Percentiles rank a stretch among this genome's conserved stretches.
These are phyloP conservation scores for Glossophaga mutica DNA, from an alignment of 2,797 vertebrate species.

Conservation along the genomic window DNA sequence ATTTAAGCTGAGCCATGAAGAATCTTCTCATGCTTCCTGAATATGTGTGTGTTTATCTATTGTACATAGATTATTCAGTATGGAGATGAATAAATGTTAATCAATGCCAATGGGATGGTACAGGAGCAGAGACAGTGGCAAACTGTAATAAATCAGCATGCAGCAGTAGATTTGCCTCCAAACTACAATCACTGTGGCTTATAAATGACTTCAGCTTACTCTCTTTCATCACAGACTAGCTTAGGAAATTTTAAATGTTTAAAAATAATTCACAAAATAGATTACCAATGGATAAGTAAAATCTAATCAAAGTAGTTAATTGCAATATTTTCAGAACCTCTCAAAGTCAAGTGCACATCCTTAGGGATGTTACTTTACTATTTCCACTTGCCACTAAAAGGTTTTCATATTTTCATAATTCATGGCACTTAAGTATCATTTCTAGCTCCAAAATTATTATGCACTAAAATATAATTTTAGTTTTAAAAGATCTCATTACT, in stretches of 20 bases:
- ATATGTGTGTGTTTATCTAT: not conserved
- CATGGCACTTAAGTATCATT: not conserved
- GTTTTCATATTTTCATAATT: constrained; percentile 26
- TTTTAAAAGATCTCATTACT: constrained; percentile 24
- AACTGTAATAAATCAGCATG: not conserved
- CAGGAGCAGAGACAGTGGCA: not conserved
- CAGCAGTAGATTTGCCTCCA: not conserved
- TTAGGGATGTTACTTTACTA: not conserved
- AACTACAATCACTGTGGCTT: not conserved
- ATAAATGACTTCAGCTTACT: not conserved
- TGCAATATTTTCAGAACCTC: not conserved
- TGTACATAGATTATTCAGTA: not conserved
- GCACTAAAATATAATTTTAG: constrained; percentile 31
- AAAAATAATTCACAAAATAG: constrained; percentile 19
- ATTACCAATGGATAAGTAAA: not conserved
- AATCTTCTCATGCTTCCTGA: not conserved
- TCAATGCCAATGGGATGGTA: not conserved
- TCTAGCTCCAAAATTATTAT: constrained; percentile 27
- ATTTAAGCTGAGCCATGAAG: not conserved
- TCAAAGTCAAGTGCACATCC: not conserved
- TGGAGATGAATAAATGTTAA: not conserved
- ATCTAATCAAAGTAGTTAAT: constrained; percentile 2
- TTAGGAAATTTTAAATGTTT: constrained; percentile 6
- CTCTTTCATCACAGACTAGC: not conserved
- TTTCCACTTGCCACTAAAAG: not conserved